These are phyloP conservation scores for Agrotis puta DNA, from an alignment of 2,888 invertebrate species.

Conservation along the genomic window DNA sequence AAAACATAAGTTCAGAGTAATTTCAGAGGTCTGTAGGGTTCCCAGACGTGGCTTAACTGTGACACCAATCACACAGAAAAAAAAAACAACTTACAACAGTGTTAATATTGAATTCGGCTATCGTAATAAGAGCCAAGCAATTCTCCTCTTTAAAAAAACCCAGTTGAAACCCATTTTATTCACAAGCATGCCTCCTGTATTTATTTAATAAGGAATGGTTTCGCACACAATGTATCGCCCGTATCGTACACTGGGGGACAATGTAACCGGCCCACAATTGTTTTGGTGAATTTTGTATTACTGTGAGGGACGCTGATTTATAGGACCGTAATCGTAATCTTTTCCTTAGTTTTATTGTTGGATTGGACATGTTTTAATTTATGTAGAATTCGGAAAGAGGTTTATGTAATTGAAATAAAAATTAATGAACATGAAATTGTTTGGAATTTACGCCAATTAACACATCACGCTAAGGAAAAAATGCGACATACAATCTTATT, in stretches of 20 bases:
- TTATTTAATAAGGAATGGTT: conserved; percentile 66
- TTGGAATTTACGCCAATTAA: no score
- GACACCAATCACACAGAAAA: no score
- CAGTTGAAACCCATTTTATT: conserved; percentile 21
- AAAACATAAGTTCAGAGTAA: no score
- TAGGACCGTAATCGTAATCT: conserved; percentile 27
- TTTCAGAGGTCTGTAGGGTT: no score
- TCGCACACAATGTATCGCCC: conserved; percentile 34
- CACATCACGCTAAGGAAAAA: no score
- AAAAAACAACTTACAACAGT: no score
- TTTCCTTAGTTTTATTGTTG: conserved; percentile 9
- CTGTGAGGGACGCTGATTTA: conserved; percentile 41
- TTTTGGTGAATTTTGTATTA: conserved; percentile 55
- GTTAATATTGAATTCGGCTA: neutral
- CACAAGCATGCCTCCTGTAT: conserved; percentile 44
- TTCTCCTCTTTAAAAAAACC: neutral
- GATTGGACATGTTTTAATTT: neutral
- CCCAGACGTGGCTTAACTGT: no score
- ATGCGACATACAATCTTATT: no score
- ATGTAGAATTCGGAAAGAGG: neutral
- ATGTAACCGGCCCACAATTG: conserved; percentile 49
- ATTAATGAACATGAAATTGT: no score
- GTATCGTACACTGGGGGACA: conserved; percentile 61
- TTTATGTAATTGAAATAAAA: no score
- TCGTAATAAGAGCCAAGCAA: neutral